Percentiles rank a stretch among this genome's conserved stretches.
Conservation (phyloP, 2,888 invertebrate species). For the Pristionchus exspectatus region DNA sequence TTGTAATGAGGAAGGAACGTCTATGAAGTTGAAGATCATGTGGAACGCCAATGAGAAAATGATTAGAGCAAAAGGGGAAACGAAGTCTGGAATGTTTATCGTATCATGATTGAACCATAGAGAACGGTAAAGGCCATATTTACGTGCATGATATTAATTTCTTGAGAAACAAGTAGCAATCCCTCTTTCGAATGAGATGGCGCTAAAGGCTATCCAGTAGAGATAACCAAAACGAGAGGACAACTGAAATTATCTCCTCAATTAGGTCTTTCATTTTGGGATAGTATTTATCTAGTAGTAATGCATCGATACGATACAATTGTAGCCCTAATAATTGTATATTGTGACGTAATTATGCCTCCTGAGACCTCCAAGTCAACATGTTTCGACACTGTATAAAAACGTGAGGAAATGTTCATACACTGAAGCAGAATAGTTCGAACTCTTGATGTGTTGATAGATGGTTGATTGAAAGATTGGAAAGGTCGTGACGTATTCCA, state of each 20-base stretch:
- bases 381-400: background rate
- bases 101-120: background rate
- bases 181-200: conserved; percentile 32
- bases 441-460: background rate
- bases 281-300: background rate
- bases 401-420: conserved; percentile 1
- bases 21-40: conserved; percentile 29
- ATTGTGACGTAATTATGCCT: background rate
- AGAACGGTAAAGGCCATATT: background rate
- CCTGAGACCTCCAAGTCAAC: background rate
- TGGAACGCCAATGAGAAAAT: conserved; percentile 16
- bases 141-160: background rate
- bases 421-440: conserved; percentile 17
- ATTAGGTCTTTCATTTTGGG: background rate
- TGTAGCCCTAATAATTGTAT: background rate
- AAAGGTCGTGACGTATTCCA: conserved; percentile 7
- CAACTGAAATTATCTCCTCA: background rate
- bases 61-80: background rate
- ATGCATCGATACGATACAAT: background rate
- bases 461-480: background rate
- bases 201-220: conserved; percentile 40
- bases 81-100: conserved; percentile 4
- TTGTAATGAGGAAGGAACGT: background rate
- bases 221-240: conserved; percentile 37
- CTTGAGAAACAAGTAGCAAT: background rate